Evolutionary conservation across 2,888 invertebrate species (phyloP), one percentile per base, ranked within the genome.

Genomic region (Eilema caniola): DNA sequence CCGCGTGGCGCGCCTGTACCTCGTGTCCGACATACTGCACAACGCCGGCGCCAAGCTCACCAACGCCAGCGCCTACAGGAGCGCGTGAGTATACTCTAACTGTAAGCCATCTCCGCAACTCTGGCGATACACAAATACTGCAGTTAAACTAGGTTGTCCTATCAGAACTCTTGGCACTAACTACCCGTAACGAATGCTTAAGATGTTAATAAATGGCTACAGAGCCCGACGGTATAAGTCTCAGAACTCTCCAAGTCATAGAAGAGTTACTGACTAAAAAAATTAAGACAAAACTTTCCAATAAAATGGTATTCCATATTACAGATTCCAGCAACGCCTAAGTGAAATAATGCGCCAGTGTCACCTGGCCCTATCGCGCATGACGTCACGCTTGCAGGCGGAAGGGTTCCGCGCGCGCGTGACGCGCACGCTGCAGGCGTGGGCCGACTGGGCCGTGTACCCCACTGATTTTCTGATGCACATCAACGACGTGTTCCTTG

Each of bases 391-490:
- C 96, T 93, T 99, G 69, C 98, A 98, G 95, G 99, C 99, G n/a
- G 99, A 99, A 93, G 99, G 99, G 53, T 99, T 99, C 92, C 98
- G 99, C 87, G 97, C 97, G 71, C 95, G 99, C 62, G 98, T 99
- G 47, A 97, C 98, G 89, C 96, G 98, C 85, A 98, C 98, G 83
- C 97, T 99, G 89, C 97, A 98, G 86, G 98, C 99, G 2, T 99
- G 99, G 99, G 99, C 99, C 90, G 99, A 99, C 89, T 99, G 99
- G 97, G 97, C 98, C 23, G 97, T 99, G 74, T 99, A 99, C 95
- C 98, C 99, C 0, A 97, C 98, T 71, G 99, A 99, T 79, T 98
- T 98, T 91, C 96, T 99, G 75, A 96, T 97, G 75, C 97, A 97
- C 87, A 93, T 99, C 73, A 98, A 99, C 89, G 98, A 98, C 86